Percentiles rank a stretch among this genome's conserved stretches.
phyloP scores from a whole-genome alignment of 2,113 vertebrate species.

The Stomatorhinus ivindoensis region DNA sequence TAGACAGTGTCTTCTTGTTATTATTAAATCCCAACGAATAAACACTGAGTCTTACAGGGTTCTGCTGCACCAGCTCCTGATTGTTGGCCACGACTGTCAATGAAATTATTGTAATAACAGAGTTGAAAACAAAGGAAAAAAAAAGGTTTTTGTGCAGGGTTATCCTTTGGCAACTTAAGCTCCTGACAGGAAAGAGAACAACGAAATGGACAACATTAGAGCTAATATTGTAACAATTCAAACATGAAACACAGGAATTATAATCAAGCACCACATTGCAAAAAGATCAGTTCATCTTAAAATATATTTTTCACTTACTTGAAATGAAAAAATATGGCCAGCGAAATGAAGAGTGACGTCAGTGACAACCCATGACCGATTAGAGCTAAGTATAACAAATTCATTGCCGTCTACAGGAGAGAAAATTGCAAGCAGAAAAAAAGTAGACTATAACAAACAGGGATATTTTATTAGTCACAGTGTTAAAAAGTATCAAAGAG shows the following conservation, averaged over 20 bases:
- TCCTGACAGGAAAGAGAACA: conserved; percentile 59
- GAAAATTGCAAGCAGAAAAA: conserved; percentile 20
- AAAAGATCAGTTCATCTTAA: background rate
- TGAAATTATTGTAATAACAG: conserved; percentile 84
- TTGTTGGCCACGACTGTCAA: conserved; percentile 86
- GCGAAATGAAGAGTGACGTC: conserved; percentile 81
- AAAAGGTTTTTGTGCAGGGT: conserved; percentile 99
- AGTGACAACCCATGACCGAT: conserved; percentile 92
- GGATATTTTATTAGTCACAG: background rate
- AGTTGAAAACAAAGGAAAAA: conserved; percentile 93
- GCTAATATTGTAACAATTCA: background rate
- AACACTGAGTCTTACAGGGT: conserved; percentile 72
- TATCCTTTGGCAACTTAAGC: conserved; percentile 94
- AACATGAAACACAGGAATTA: background rate
- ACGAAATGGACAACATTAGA: background rate
- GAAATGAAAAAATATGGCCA: conserved; percentile 95
- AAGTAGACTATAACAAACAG: background rate
- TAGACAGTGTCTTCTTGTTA: background rate
- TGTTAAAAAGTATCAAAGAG: background rate
- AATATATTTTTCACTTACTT: conserved; percentile 70
- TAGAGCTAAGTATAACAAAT: conserved; percentile 86
- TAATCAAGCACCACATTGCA: background rate
- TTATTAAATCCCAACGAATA: background rate
- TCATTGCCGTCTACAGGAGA: conserved; percentile 81
- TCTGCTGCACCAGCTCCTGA: conserved; percentile 77